Base-by-base conservation (phyloP, 1,140 invertebrate genomes). In the Monomorium pharaonis region DNA sequence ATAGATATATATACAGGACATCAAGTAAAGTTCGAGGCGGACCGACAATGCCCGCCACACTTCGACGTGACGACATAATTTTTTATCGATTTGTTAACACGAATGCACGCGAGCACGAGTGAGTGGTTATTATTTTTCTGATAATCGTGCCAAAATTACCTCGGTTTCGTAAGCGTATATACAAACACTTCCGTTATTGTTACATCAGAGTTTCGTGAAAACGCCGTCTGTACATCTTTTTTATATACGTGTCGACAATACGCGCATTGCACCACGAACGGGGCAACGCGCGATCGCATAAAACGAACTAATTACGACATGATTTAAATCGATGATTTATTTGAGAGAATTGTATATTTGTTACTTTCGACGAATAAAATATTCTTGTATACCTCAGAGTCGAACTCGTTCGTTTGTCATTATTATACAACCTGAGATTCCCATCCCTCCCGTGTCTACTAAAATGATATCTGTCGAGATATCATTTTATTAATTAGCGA, bases 361-460 rank as follows among this genome's bases (percentile, higher is more conserved):
- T 95, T 95, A 95, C 94, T 94, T 95, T 95, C 93, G 92, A 95
- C 93, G 94, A 95, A 95, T 95, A 95, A 95, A 95, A 94, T 95
- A 95, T 95, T 95, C 95, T 95, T 95, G 94, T 95, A 95, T 95
- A 95, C 93, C 94, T 94, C 92, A 94, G 91, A 86, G 10, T 30
- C 78, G 44, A 74, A 47, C 14, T 21, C 24, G 72, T 76, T 85
- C 49, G 56, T 72, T 54, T 65, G n/a, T 27, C 49, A 21, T 76
- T 77, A 78, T 63, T 54, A 49, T n/a, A 27, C 5, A 27, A 5
- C 30, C 33, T n/a, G 60, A 44, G 12, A 67, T 54, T 44, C 21
- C 30, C 51, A 27, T 47, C 14, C 24, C n/a, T 54, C 1, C 9
- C 24, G 3, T 12, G 7, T 5, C 37, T 0, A 69, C 16, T 70